Conservation (phyloP, 2,797 vertebrate genomes). For the Hemitrygon akajei region DNA sequence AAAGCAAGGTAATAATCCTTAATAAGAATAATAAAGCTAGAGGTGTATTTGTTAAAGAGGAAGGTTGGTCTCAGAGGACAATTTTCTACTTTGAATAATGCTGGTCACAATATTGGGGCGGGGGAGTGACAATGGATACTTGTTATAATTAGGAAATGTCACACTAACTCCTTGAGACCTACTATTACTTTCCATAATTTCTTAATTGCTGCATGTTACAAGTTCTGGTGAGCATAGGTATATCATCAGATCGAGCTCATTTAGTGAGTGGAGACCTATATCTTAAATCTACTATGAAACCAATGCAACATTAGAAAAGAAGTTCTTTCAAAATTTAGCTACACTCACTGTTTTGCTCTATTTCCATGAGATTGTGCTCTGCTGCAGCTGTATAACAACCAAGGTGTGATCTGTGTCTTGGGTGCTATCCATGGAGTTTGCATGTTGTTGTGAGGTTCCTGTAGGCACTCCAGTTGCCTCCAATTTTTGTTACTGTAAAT, state of each 20-base stretch:
- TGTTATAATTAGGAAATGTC: not conserved
- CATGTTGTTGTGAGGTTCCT: too few relatives aligned
- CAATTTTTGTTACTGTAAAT: too few relatives aligned
- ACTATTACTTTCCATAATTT: not conserved
- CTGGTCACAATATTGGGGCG: not conserved
- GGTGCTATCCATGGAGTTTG: too few relatives aligned
- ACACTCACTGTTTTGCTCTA: not conserved
- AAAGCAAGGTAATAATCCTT: not conserved
- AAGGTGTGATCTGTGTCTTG: too few relatives aligned
- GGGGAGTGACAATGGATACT: too few relatives aligned
- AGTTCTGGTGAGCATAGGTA: not conserved
- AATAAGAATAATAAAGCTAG: not conserved
- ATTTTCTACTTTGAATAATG: not conserved
- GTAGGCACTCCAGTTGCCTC: too few relatives aligned
- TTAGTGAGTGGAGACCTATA: not conserved
- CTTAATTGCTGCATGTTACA: not conserved
- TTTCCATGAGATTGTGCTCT: not conserved
- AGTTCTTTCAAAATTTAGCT: too few relatives aligned
- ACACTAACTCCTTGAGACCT: not conserved
- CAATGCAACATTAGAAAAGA: not conserved
- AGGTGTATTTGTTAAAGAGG: not conserved
- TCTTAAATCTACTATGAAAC: not conserved
- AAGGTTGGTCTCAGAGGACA: not conserved
- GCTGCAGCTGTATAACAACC: too few relatives aligned
- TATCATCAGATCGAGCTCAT: not conserved